These are phyloP conservation scores for Neoniphon sammara DNA, from an alignment of 2,797 vertebrate species.

Conservation along the genomic window DNA sequence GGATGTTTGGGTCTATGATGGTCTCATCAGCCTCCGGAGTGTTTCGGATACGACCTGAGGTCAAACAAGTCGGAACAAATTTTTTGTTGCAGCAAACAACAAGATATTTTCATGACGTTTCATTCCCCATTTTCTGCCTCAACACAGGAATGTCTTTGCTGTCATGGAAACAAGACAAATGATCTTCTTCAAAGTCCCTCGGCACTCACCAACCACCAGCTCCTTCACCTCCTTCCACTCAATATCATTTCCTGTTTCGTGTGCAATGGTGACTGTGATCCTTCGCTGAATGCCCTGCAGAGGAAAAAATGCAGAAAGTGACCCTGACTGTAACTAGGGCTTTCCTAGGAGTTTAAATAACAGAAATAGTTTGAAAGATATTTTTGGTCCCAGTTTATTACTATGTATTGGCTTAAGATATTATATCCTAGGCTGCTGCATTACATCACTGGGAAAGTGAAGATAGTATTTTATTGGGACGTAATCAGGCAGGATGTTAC, in stretches of 20 bases:
- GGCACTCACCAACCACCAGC: conserved; percentile 93
- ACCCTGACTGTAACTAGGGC: neutral
- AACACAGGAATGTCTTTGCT: neutral
- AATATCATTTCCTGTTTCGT: conserved; percentile 93
- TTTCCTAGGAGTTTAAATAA: too few species aligned
- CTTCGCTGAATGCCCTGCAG: conserved; percentile 96
- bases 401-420: neutral
- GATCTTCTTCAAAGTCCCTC: neutral
- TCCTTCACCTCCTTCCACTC: conserved; percentile 98
- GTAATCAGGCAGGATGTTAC: conserved; percentile 69
- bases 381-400: neutral
- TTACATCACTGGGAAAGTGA: neutral
- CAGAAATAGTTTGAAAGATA: too few species aligned
- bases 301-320: neutral
- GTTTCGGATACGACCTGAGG: conserved; percentile 93
- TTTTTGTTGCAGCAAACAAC: neutral
- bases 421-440: neutral
- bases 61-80: conserved; percentile 23
- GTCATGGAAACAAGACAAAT: neutral
- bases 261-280: conserved; percentile 94
- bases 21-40: conserved; percentile 96
- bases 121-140: neutral
- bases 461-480: neutral
- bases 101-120: neutral
- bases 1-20: conserved; percentile 96